Conservation (phyloP, 2,888 invertebrate genomes). For the Corbicula japonica region DNA sequence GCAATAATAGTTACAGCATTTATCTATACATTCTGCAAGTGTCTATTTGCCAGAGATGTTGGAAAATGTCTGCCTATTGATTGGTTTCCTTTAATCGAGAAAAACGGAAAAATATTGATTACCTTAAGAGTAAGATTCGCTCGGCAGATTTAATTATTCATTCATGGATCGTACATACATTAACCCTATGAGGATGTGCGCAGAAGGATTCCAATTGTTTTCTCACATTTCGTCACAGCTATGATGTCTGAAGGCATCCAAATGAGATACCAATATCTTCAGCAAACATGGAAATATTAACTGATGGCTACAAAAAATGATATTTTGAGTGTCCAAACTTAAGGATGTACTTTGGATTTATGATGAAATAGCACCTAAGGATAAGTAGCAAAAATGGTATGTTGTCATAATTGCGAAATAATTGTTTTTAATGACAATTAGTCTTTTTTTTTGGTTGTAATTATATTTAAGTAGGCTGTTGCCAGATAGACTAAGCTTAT, state of each 20-base stretch:
- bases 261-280: too few species aligned
- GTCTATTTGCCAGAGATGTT: slow-evolving; percentile 1
- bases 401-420: too few species aligned
- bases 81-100: slow-evolving; percentile 29
- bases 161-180: slow-evolving; percentile 50
- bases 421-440: too few species aligned
- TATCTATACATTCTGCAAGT: slow-evolving; percentile 12
- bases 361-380: too few species aligned
- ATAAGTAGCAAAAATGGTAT: too few species aligned
- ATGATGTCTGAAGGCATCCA: slow-evolving; percentile 27
- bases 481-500: too few species aligned
- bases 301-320: too few species aligned
- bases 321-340: too few species aligned
- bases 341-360: too few species aligned
- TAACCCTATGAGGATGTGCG: slow-evolving; percentile 46
- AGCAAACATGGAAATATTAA: too few species aligned
- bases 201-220: slow-evolving; percentile 37
- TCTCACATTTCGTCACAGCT: slow-evolving; percentile 27
- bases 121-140: slow-evolving; percentile 2
- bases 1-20: slow-evolving; percentile 1
- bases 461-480: too few species aligned
- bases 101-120: slow-evolving; percentile 27
- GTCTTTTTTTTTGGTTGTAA: too few species aligned
- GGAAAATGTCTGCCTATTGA: slow-evolving; percentile 7
- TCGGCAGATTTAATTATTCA: slow-evolving; percentile 50